phyloP scores from a whole-genome alignment of 2,888 invertebrate genomes.

The Lycaena phlaeas region DNA sequence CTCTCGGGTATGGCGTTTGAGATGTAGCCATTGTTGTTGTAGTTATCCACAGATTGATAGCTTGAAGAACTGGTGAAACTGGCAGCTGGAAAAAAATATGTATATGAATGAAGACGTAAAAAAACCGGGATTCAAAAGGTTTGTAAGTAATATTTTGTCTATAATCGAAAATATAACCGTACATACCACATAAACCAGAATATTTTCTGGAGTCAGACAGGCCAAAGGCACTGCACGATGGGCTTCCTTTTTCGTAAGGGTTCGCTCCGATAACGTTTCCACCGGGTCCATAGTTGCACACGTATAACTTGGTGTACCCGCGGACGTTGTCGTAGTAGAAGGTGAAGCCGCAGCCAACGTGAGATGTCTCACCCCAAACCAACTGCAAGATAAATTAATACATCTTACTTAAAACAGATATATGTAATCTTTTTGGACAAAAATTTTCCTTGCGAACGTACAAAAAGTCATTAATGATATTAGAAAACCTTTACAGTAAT shows the following conservation, averaged over 20 bases:
- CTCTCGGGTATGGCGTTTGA: conserved; percentile 72
- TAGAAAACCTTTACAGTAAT: not conserved
- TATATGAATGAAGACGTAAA: too few species aligned
- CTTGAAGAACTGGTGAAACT: conserved; percentile 53
- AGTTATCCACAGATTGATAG: conserved; percentile 51
- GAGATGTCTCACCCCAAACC: conserved; percentile 89
- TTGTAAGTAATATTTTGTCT: too few species aligned
- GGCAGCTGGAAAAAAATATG: conserved; percentile 49
- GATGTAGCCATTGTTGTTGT: conserved; percentile 54
- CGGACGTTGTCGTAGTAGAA: conserved; percentile 81
- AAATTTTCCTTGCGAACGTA: too few species aligned
- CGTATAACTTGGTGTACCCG: conserved; percentile 87
- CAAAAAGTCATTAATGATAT: too few species aligned
- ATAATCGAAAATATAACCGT: too few species aligned
- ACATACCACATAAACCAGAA: conserved; percentile 84
- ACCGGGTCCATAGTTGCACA: conserved; percentile 89
- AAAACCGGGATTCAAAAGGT: too few species aligned
- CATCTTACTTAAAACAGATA: too few species aligned
- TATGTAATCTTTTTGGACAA: too few species aligned
- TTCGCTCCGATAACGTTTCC: conserved; percentile 84
- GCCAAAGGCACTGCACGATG: conserved; percentile 80
- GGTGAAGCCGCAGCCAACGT: conserved; percentile 90
- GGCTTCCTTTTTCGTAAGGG: conserved; percentile 83
- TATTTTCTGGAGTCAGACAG: conserved; percentile 81
- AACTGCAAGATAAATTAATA: conserved; percentile 73